phyloP scores from a whole-genome alignment of 2,797 vertebrate genomes.

The Spheniscus humboldti region DNA sequence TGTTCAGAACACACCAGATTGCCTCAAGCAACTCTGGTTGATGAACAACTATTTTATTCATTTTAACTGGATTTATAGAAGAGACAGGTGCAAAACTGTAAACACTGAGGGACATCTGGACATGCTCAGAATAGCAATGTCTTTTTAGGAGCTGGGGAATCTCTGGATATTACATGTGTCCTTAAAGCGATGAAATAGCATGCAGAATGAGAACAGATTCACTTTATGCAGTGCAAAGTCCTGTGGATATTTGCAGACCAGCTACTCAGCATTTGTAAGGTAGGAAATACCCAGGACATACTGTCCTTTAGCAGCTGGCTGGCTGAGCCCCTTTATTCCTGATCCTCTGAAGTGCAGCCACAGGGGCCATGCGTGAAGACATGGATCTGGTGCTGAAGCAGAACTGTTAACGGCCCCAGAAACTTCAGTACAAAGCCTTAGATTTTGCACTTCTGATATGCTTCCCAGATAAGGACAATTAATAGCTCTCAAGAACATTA shows the following conservation, averaged over 20 bases:
- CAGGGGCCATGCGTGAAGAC: fast-evolving
- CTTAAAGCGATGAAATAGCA: not conserved
- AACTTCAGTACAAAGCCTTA: not conserved
- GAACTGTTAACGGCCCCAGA: not conserved
- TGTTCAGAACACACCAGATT: slow-evolving; percentile 7
- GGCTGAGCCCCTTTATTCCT: not conserved
- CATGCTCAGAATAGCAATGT: not conserved
- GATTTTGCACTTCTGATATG: not conserved
- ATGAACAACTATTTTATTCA: not conserved
- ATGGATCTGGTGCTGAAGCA: not conserved
- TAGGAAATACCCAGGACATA: not conserved
- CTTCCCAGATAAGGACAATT: not conserved
- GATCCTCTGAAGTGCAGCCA: not conserved
- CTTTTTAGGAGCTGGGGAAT: not conserved
- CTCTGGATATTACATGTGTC: not conserved
- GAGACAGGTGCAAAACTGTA: not conserved
- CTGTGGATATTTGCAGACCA: not conserved
- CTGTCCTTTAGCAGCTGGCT: not conserved
- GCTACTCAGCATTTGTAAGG: not conserved
- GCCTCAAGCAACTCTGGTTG: not conserved
- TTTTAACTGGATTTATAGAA: slow-evolving; percentile 10
- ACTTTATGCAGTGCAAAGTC: not conserved
- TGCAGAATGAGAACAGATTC: not conserved
- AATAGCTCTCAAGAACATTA: not conserved
- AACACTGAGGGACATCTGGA: not conserved